These are phyloP conservation scores for Acanthosoma haemorrhoidale DNA, from an alignment of 2,888 invertebrate genomes.

Conservation along the genomic window DNA sequence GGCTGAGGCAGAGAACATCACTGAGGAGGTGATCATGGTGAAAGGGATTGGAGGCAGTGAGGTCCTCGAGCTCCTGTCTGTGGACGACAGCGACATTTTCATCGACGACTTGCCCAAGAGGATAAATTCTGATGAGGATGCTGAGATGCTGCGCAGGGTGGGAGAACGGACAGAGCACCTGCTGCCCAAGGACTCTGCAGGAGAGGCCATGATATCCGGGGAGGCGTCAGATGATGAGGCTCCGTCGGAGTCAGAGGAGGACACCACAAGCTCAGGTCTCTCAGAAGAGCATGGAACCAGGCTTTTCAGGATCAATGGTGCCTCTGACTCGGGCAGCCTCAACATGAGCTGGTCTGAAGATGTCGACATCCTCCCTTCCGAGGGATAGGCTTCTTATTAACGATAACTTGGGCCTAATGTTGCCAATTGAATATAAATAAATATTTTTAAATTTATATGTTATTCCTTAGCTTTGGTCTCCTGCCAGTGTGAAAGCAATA, in stretches of 20 bases:
- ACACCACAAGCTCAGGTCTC: slow-evolving; percentile 16
- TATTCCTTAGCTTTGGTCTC: not conserved
- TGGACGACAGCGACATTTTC: slow-evolving; percentile 38
- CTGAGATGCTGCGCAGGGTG: slow-evolving; percentile 39
- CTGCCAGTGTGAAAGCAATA: not conserved
- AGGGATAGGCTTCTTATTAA: not conserved
- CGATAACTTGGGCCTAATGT: not conserved
- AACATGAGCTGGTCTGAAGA: slow-evolving; percentile 41
- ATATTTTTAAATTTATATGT: not conserved
- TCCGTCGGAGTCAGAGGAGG: slow-evolving; percentile 26
- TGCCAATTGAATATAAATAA: slow-evolving; percentile 3
- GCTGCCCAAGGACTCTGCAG: slow-evolving; percentile 42
- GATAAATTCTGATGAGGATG: slow-evolving; percentile 36
- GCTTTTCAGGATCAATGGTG: slow-evolving; percentile 32
- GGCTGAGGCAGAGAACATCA: slow-evolving; percentile 35
- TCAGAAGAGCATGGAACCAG: slow-evolving; percentile 27
- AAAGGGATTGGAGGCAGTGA: slow-evolving; percentile 38
- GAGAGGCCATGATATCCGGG: slow-evolving; percentile 44
- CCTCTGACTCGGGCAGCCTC: slow-evolving; percentile 31
- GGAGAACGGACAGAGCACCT: slow-evolving; percentile 31
- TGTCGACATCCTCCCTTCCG: slow-evolving; percentile 31
- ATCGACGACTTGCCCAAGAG: slow-evolving; percentile 33
- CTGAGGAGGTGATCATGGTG: slow-evolving; percentile 40
- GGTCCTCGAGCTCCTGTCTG: slow-evolving; percentile 37
- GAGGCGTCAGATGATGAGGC: slow-evolving; percentile 43